These are phyloP conservation scores for Hirudinaria manillensis DNA, from an alignment of 2,888 invertebrate genomes.

Conservation along the genomic window DNA sequence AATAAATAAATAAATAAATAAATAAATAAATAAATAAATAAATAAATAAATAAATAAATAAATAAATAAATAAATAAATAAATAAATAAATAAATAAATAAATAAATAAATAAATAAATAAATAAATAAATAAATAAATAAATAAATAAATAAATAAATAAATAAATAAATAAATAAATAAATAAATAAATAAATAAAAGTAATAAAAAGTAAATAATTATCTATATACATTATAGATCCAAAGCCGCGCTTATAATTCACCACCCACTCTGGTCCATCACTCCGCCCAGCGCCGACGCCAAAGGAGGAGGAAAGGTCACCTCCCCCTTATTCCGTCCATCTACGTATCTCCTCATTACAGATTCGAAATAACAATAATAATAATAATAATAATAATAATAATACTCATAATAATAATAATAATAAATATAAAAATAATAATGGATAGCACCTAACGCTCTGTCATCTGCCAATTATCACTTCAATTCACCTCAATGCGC, in stretches of 20 bases:
- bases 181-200: not conserved
- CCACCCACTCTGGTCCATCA: no score
- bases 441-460: no score
- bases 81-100: not conserved
- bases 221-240: not conserved
- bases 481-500: no score
- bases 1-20: constrained; percentile 27
- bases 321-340: no score
- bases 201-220: not conserved
- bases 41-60: not conserved
- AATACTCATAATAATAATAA: not conserved
- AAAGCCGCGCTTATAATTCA: not conserved
- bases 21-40: constrained; percentile 7
- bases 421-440: not conserved
- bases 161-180: not conserved
- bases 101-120: constrained; percentile 21
- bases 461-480: no score
- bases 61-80: not conserved
- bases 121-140: constrained; percentile 25
- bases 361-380: not conserved
- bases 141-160: constrained; percentile 21
- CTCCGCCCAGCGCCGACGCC: no score
- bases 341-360: no score
- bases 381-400: not conserved
- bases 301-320: no score